Conservation (phyloP, 1,140 invertebrate genomes). For the Nylanderia fulva region DNA sequence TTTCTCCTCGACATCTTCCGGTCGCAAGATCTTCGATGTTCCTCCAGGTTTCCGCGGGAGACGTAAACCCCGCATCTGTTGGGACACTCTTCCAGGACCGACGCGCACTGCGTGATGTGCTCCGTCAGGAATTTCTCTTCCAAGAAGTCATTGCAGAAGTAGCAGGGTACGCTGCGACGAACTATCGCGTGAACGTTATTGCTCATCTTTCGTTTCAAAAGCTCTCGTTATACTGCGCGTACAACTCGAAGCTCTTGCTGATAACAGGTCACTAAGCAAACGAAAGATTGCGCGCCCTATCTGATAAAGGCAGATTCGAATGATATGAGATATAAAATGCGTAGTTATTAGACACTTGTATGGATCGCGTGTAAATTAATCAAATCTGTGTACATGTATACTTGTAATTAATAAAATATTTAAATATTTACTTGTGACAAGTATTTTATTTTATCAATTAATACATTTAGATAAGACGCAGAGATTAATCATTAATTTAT, state of each 20-base stretch:
- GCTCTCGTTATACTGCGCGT: conserved; percentile 38
- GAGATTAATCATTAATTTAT: no score
- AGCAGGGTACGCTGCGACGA: conserved; percentile 83
- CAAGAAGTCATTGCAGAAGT: conserved; percentile 88
- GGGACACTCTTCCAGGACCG: conserved; percentile 89
- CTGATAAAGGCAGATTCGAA: conserved; percentile 57
- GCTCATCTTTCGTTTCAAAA: conserved; percentile 64
- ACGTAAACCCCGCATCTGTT: conserved; percentile 89
- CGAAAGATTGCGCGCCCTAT: conserved; percentile 9
- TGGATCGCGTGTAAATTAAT: conserved; percentile 3
- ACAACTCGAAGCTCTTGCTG: conserved; percentile 18
- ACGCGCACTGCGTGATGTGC: conserved; percentile 89
- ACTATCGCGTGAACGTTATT: conserved; percentile 50
- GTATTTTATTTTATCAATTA: not conserved
- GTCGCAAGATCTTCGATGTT: conserved; percentile 87
- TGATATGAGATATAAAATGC: conserved; percentile 37
- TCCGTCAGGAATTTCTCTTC: conserved; percentile 86
- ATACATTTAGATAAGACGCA: not conserved
- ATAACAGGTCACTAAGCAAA: conserved; percentile 68
- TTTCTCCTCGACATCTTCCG: conserved; percentile 29
- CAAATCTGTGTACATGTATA: not conserved
- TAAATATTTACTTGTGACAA: conserved; percentile 6
- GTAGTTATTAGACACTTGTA: not conserved
- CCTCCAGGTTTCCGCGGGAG: conserved; percentile 87
- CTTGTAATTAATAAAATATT: conserved; percentile 17